Conservation (phyloP, 2,797 vertebrate genomes). For the Phyllotis vaccarum region DNA sequence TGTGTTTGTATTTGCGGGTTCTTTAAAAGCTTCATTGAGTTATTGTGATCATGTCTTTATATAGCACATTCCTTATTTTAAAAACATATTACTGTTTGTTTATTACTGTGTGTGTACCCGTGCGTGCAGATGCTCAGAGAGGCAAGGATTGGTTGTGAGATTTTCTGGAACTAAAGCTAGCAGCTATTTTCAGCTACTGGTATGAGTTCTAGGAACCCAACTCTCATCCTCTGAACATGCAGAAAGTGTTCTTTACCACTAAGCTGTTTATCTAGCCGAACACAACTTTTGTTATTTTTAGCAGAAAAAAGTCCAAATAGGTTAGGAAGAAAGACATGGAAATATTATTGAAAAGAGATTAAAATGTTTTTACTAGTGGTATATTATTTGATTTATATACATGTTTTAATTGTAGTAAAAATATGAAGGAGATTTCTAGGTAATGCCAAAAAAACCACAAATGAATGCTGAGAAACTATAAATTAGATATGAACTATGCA, state of each 20-base stretch:
- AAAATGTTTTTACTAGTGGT: not conserved
- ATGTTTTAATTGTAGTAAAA: slow-evolving; percentile 29
- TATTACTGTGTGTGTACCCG: not conserved
- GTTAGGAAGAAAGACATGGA: not conserved
- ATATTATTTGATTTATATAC: not conserved
- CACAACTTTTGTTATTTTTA: not conserved
- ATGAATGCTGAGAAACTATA: not conserved
- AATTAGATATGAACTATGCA: not conserved
- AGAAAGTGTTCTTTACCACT: not conserved
- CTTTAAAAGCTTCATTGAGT: not conserved
- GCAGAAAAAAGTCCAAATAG: not conserved
- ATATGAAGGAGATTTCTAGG: not conserved
- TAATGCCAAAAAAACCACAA: not conserved
- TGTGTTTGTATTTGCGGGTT: not conserved
- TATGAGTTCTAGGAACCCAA: not conserved
- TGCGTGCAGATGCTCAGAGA: not conserved
- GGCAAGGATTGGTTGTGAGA: not conserved
- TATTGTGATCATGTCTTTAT: not conserved
- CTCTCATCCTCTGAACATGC: not conserved
- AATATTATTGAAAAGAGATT: not conserved
- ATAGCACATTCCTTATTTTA: not conserved
- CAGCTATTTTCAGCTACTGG: not conserved
- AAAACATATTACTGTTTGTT: not conserved
- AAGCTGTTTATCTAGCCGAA: no score
- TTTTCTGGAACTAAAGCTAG: not conserved